Conservation (phyloP, 2,888 invertebrate genomes). For the Petrolisthes cinctipes region DNA sequence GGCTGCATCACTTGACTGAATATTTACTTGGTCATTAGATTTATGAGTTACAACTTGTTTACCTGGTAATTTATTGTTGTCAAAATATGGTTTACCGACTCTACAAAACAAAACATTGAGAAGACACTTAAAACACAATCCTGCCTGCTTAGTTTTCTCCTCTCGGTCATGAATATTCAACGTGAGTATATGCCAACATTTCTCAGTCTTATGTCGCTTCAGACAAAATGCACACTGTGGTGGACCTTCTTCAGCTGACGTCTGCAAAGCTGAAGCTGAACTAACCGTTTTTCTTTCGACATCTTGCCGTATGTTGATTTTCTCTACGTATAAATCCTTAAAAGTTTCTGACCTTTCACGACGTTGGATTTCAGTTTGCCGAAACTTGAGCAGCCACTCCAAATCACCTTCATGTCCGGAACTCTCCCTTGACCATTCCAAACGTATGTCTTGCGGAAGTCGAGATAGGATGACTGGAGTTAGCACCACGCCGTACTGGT, state of each 20-base stretch:
- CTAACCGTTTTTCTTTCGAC: conserved; percentile 29
- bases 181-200: conserved; percentile 13
- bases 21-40: conserved; percentile 10
- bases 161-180: background rate
- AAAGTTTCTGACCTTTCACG: conserved; percentile 20
- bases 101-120: conserved; percentile 18
- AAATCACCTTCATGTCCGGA: conserved; percentile 26
- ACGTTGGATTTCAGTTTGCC: conserved; percentile 20
- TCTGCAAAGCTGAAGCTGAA: conserved; percentile 30
- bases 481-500: background rate
- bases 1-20: conserved; percentile 18
- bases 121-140: conserved; percentile 25
- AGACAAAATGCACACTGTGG: conserved; percentile 18
- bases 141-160: background rate
- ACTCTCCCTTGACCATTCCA: conserved; percentile 11
- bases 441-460: background rate
- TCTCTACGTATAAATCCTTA: conserved; percentile 23
- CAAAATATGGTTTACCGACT: background rate
- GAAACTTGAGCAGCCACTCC: conserved; percentile 30
- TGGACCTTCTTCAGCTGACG: conserved; percentile 19
- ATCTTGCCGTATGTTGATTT: background rate
- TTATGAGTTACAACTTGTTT: conserved; percentile 8
- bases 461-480: conserved; percentile 2
- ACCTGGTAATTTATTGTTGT: background rate
- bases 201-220: conserved; percentile 21